These are phyloP conservation scores for Antennarius striatus DNA, from an alignment of 2,113 vertebrate genomes.

Conservation along the genomic window DNA sequence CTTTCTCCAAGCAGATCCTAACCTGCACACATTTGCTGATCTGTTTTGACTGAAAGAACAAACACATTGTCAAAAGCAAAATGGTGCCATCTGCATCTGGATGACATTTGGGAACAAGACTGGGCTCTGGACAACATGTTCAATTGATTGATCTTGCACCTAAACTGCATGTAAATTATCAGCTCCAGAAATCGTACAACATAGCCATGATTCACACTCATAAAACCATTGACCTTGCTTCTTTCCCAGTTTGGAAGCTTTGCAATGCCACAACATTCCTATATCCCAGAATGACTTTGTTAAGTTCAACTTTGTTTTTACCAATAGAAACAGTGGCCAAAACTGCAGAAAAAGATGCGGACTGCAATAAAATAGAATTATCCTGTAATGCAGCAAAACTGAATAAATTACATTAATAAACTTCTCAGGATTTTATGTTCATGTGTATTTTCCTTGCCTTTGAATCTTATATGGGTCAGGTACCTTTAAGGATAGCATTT, in stretches of 20 bases:
- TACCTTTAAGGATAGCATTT: constrained; percentile 39
- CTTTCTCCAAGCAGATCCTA: background rate
- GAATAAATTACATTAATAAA: background rate
- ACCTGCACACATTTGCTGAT: background rate
- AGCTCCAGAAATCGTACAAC: no score
- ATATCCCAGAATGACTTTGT: background rate
- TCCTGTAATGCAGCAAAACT: background rate
- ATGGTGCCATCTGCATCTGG: no score
- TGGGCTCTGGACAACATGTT: no score
- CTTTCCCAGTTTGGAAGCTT: background rate
- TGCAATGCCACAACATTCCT: background rate
- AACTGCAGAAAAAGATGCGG: background rate
- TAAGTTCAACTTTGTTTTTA: background rate
- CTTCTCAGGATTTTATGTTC: background rate
- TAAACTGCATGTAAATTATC: no score
- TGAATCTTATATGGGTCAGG: constrained; percentile 23
- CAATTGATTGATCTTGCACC: no score
- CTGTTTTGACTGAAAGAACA: background rate
- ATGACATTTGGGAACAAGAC: no score
- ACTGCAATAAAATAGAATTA: background rate
- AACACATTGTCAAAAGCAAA: background rate
- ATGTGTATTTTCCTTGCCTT: background rate
- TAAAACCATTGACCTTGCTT: background rate
- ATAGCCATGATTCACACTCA: no score
- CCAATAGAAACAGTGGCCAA: background rate